Percentiles rank a stretch among this genome's conserved stretches.
These are phyloP conservation scores for Drosophila pegasa DNA, from an alignment of 2,888 invertebrate genomes.

Conservation along the genomic window DNA sequence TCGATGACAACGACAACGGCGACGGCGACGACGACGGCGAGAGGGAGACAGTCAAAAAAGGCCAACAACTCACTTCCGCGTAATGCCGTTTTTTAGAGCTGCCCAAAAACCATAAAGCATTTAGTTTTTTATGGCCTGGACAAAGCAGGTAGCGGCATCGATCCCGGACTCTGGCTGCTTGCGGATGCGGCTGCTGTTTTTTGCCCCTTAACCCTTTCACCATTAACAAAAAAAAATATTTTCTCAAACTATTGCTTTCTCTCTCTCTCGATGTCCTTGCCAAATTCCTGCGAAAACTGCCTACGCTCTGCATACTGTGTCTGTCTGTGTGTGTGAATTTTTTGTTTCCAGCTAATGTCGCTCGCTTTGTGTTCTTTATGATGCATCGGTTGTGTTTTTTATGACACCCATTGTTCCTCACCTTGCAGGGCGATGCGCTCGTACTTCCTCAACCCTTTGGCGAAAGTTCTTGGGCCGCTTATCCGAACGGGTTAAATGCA, in stretches of 20 bases:
- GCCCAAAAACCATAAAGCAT: constrained; percentile 59
- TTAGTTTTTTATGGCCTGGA: constrained; percentile 66
- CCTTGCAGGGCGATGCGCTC: constrained; percentile 33
- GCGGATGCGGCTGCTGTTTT: constrained; percentile 50
- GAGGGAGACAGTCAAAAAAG: constrained; percentile 3
- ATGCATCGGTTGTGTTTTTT: constrained; percentile 72
- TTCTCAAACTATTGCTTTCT: constrained; percentile 15
- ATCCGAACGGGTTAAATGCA: constrained; percentile 66
- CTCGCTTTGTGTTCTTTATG: constrained; percentile 69
- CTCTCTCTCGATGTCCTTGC: constrained; percentile 55
- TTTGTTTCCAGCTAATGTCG: constrained; percentile 73
- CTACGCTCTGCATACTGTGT: constrained; percentile 6
- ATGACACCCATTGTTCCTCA: constrained; percentile 58
- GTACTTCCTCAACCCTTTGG: constrained; percentile 73
- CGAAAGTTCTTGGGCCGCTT: constrained; percentile 35
- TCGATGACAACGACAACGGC: constrained; percentile 1
- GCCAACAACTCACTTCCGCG: constrained; percentile 66
- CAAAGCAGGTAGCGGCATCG: constrained; percentile 22
- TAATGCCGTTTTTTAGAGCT: constrained; percentile 55
- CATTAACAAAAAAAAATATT: constrained; percentile 65
- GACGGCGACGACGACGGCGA: neutral
- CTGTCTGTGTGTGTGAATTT: constrained; percentile 15
- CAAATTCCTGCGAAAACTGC: constrained; percentile 50
- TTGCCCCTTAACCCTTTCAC: constrained; percentile 73
- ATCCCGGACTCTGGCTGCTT: constrained; percentile 1